Conservation (phyloP, 2,113 vertebrate species). For the Pygathrix nemaeus region DNA sequence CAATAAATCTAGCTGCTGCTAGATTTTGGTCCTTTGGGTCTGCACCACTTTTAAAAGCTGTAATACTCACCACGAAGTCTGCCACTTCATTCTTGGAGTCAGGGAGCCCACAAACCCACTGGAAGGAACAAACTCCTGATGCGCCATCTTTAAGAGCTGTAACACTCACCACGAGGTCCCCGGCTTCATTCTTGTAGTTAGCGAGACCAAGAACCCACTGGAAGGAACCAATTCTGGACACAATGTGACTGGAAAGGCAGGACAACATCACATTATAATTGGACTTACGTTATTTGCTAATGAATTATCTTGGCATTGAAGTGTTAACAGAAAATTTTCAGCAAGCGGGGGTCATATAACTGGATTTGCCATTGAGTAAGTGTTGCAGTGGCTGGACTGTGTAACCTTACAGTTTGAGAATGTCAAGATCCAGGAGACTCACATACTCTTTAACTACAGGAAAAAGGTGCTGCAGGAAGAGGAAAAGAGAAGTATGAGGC, state of each 20-base stretch:
- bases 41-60: too few relatives aligned
- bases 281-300: neutral
- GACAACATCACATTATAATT: neutral
- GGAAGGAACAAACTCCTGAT: too few relatives aligned
- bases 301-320: neutral
- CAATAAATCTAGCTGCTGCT: too few relatives aligned
- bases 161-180: too few relatives aligned
- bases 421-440: neutral
- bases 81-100: too few relatives aligned
- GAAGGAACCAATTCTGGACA: too few relatives aligned
- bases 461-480: neutral
- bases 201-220: too few relatives aligned
- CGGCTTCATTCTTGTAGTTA: too few relatives aligned
- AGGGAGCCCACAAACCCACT: too few relatives aligned
- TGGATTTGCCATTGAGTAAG: neutral
- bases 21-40: too few relatives aligned
- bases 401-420: neutral
- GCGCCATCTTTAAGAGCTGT: too few relatives aligned
- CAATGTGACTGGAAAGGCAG: neutral
- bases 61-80: too few relatives aligned
- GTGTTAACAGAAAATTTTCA: neutral
- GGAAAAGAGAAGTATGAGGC: neutral
- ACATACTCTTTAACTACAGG: neutral
- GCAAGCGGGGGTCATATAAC: neutral
- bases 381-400: neutral